Base-by-base conservation (phyloP, 1,140 invertebrate species). In the Cydia pomonella region DNA sequence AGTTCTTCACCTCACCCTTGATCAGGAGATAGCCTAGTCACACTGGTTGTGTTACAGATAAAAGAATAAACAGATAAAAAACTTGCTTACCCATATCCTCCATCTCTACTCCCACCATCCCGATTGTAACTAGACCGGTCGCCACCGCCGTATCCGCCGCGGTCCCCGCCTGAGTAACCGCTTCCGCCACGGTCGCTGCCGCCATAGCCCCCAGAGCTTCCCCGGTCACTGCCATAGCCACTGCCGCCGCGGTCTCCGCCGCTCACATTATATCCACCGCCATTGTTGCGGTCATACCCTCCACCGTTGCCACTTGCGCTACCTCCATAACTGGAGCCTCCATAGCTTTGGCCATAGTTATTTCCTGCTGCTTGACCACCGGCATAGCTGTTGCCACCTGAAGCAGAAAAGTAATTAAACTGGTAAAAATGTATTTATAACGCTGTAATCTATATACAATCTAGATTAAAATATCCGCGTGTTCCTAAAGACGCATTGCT, bases 111-210 rank as follows among this genome's bases (percentile, higher is more conserved):
- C 33, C 92, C 89, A 47, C 93, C 89, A 76, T 91, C 91, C 80
- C 94, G 91, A 79, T 93, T 90, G 84, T 89, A 91, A 77, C 86
- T 91, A 74, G 87, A 89, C 73, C 93, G 86, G 69, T 92, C 93
- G 59, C 93, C 91, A 77, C 94, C 93, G 76, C 87, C 90, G 73
- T 93, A 87, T 41, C 91, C 88, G 59, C 89, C 87, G 53, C 90
- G 82, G 72, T 90, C 84, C 71, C 94, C 89, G 73, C 93, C 82
- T 50, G 84, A 85, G 77, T 86, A 86, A 73, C 80, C 81, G 44
- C 83, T 86, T 44, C 88, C 79, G 25, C 84, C 83, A 75, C 92
- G 82, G 75, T 91, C 95, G 79, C 94, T 81, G 59, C 90, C 83
- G 2, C 85, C 83, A 66, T 84, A 86, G 77, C 86, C 85, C 72